phyloP scores from a whole-genome alignment of 64 coral and sea anemone genomes.

The Pocillopora damicornis region DNA sequence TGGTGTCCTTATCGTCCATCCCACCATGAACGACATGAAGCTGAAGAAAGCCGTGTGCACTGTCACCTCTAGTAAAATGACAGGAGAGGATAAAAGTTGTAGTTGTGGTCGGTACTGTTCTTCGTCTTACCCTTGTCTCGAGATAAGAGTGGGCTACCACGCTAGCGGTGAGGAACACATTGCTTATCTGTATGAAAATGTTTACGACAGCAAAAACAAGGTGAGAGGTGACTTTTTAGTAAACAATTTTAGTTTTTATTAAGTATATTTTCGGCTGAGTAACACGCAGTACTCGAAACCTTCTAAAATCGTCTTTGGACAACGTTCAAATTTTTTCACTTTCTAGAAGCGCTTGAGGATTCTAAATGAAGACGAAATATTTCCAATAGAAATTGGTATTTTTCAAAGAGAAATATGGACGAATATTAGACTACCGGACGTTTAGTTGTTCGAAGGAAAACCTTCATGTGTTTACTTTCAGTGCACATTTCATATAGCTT shows the following conservation, averaged over 20 bases:
- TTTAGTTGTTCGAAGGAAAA: no score
- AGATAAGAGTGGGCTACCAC: constrained; percentile 23
- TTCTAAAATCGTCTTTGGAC: background rate
- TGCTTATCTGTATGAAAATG: constrained; percentile 15
- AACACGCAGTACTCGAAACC: background rate
- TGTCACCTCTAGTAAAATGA: background rate
- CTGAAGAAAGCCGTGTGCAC: constrained; percentile 9
- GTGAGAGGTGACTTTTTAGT: background rate
- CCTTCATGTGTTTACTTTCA: no score
- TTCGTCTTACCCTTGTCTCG: constrained; percentile 16
- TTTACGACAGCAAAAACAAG: constrained; percentile 16
- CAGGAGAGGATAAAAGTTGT: background rate
- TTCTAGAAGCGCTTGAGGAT: no score
- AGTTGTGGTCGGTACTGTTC: constrained; percentile 53
- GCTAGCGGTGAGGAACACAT: background rate
- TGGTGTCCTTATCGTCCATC: constrained; percentile 34
- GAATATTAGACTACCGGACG: no score
- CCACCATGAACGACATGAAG: constrained; percentile 12
- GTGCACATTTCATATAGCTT: no score
- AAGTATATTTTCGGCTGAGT: no score
- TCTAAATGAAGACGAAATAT: no score
- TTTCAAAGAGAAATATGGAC: no score
- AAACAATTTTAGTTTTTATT: background rate
- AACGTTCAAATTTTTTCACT: no score
- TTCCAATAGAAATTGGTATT: no score